phyloP scores from a whole-genome alignment of 2,797 vertebrate genomes.

The Chelon labrosus region DNA sequence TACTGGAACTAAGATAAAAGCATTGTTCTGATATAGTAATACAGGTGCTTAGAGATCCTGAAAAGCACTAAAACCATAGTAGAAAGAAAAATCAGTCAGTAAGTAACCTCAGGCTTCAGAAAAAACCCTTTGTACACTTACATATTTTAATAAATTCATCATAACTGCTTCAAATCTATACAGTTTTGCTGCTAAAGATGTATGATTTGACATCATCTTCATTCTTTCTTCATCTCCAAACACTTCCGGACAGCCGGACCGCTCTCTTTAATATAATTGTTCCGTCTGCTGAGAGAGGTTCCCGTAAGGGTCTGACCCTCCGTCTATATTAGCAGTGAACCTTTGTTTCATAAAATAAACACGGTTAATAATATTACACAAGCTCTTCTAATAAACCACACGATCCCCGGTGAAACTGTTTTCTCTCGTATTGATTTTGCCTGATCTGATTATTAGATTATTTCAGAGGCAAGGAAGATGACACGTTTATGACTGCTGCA shows the following conservation, averaged over 20 bases:
- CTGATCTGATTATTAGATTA: conserved; percentile 13
- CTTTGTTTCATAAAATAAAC: conserved; percentile 10
- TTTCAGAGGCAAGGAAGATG: neutral
- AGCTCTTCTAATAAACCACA: conserved; percentile 4
- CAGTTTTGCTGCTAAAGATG: neutral
- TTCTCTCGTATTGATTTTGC: conserved; percentile 13
- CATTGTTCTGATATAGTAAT: conserved; percentile 35
- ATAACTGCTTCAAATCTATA: neutral
- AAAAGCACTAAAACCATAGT: neutral
- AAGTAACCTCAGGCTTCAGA: neutral
- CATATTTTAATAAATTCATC: neutral
- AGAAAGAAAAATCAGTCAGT: neutral
- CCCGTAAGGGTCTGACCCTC: neutral
- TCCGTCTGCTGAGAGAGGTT: conserved; percentile 8
- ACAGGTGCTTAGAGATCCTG: conserved; percentile 13
- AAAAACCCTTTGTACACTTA: neutral
- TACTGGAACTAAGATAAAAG: conserved; percentile 39
- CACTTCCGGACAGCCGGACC: neutral
- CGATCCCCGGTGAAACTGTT: conserved; percentile 1
- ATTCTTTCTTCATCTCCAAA: neutral
- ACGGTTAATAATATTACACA: conserved; percentile 17
- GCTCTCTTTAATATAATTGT: conserved; percentile 1
- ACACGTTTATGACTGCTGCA: neutral
- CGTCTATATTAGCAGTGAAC: conserved; percentile 1
- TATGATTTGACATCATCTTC: neutral